phyloP scores from a whole-genome alignment of 2,888 invertebrate genomes.

The Nowickia ferox region DNA sequence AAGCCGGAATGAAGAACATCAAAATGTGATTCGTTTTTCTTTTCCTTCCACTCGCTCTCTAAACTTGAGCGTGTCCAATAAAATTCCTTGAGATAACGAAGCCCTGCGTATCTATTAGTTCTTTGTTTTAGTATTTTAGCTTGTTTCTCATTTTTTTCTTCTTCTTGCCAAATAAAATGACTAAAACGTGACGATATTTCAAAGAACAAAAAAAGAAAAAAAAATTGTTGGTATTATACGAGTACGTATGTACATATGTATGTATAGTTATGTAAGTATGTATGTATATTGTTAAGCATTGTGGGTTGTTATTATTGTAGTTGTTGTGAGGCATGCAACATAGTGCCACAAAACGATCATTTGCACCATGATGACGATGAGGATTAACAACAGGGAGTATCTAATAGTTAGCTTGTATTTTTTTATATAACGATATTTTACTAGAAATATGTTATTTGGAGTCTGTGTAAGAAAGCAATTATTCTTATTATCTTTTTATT shows the following conservation, averaged over 20 bases:
- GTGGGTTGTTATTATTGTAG: constrained; percentile 45
- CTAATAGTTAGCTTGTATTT: constrained; percentile 39
- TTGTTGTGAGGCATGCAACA: constrained; percentile 52
- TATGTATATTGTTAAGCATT: constrained; percentile 41
- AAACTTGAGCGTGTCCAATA: constrained; percentile 70
- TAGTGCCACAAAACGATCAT: constrained; percentile 69
- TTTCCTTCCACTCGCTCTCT: constrained; percentile 23
- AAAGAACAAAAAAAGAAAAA: constrained; percentile 52
- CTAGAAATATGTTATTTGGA: constrained; percentile 33
- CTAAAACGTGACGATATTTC: constrained; percentile 72
- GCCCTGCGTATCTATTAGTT: constrained; percentile 66
- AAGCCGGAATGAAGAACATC: constrained; percentile 30
- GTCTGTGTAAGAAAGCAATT: not conserved
- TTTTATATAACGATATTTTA: not conserved
- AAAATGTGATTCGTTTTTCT: constrained; percentile 46
- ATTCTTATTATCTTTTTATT: not conserved
- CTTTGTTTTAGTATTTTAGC: constrained; percentile 45
- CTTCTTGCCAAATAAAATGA: constrained; percentile 68
- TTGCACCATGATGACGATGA: constrained; percentile 60
- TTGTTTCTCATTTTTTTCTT: constrained; percentile 7
- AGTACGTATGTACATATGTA: too few relatives aligned
- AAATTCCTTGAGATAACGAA: constrained; percentile 69
- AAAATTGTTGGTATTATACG: constrained; percentile 52
- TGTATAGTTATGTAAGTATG: constrained; percentile 43
- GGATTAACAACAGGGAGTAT: constrained; percentile 62